phyloP scores from a whole-genome alignment of 2,888 invertebrate species.

The Leistus spinibarbis region DNA sequence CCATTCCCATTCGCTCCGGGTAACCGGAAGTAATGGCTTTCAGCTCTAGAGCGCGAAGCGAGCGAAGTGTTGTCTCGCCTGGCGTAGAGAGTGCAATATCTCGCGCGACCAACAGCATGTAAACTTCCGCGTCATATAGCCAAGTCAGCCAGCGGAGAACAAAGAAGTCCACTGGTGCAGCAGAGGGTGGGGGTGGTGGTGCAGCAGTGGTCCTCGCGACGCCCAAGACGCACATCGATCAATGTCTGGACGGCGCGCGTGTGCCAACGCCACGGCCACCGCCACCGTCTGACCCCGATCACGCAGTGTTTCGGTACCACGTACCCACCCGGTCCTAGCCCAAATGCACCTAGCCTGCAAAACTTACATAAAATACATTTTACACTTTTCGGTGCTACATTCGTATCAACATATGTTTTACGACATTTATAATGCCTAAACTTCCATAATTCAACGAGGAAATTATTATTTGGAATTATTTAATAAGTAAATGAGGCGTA shows the following conservation, averaged over 20 bases:
- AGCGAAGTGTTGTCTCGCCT: background rate
- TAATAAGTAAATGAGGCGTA: too few relatives aligned
- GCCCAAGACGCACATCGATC: conserved; percentile 71
- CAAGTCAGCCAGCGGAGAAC: conserved; percentile 36
- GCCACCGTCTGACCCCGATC: conserved; percentile 36
- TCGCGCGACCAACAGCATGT: conserved; percentile 36
- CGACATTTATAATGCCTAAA: background rate
- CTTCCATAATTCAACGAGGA: too few relatives aligned
- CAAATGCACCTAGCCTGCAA: background rate
- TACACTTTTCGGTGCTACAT: background rate
- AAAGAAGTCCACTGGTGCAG: conserved; percentile 40
- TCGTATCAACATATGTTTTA: background rate
- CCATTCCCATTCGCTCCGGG: conserved; percentile 9
- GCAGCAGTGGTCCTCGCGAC: conserved; percentile 62
- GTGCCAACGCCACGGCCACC: conserved; percentile 8
- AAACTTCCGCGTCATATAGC: conserved; percentile 37
- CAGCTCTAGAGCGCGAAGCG: background rate
- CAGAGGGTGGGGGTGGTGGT: conserved; percentile 36
- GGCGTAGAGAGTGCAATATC: conserved; percentile 18
- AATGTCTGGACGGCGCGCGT: conserved; percentile 60
- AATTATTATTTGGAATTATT: too few relatives aligned
- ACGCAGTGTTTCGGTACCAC: conserved; percentile 21
- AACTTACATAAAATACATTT: background rate
- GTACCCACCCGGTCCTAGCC: background rate
- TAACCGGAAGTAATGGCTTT: conserved; percentile 34